Percentiles rank a stretch among this genome's conserved stretches.
Conservation (phyloP, 2,888 invertebrate genomes). For the Polymixis lichenea region DNA sequence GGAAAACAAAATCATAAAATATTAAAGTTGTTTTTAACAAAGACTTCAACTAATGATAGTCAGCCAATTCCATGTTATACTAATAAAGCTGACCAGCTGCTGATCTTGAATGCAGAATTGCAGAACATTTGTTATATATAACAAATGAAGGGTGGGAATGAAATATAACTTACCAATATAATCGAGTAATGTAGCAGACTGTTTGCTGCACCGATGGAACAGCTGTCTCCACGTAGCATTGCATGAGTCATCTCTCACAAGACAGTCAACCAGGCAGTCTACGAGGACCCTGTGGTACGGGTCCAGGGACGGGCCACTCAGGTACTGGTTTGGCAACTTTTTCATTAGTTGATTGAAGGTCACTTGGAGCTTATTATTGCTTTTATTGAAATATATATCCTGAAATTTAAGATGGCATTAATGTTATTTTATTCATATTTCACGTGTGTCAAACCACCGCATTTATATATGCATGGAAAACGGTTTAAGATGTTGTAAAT, state of each 20-base stretch:
- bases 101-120: background rate
- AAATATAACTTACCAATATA: slow-evolving; percentile 86
- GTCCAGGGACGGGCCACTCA: slow-evolving; percentile 84
- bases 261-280: slow-evolving; percentile 91
- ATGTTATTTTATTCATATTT: background rate
- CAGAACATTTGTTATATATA: background rate
- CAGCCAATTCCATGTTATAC: background rate
- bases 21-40: background rate
- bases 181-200: slow-evolving; percentile 92
- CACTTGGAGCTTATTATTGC: slow-evolving; percentile 87
- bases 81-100: background rate
- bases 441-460: background rate
- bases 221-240: slow-evolving; percentile 93
- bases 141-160: background rate
- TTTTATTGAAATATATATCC: slow-evolving; percentile 86
- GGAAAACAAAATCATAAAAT: slow-evolving; percentile 10
- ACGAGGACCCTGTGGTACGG: slow-evolving; percentile 90
- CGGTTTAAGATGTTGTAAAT: background rate
- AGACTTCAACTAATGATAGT: background rate
- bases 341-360: slow-evolving; percentile 92
- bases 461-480: background rate
- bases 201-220: slow-evolving; percentile 92
- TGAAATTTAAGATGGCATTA: slow-evolving; percentile 68
- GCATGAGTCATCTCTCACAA: slow-evolving; percentile 91
- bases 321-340: slow-evolving; percentile 90